Percentiles rank a stretch among this genome's conserved stretches.
These are phyloP conservation scores for Dorcus hopei DNA, from an alignment of 2,888 invertebrate species.

Conservation along the genomic window DNA sequence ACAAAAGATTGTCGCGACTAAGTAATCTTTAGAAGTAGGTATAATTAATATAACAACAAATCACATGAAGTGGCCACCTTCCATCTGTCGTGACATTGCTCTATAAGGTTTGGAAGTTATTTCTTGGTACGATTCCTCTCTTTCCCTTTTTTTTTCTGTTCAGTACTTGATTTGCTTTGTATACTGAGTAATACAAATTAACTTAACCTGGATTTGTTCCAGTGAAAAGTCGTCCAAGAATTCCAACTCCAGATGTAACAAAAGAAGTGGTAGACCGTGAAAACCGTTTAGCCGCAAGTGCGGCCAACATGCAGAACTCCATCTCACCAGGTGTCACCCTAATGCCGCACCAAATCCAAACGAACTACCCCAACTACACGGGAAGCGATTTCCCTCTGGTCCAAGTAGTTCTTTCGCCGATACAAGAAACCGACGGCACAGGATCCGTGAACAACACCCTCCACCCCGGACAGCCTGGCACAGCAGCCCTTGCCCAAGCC, in stretches of 20 bases:
- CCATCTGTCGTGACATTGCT: too few relatives aligned
- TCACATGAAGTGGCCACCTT: too few relatives aligned
- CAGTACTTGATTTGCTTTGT: too few relatives aligned
- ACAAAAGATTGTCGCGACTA: too few relatives aligned
- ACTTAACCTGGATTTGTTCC: slow-evolving; percentile 63
- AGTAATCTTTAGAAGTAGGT: too few relatives aligned
- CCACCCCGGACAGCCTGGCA: slow-evolving; percentile 68
- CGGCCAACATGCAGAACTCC: slow-evolving; percentile 42
- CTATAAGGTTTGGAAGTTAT: too few relatives aligned
- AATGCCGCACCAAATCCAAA: slow-evolving; percentile 61
- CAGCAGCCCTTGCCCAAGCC: slow-evolving; percentile 76
- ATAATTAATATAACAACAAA: too few relatives aligned
- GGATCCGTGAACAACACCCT: slow-evolving; percentile 69
- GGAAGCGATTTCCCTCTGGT: slow-evolving; percentile 67
- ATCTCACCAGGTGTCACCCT: slow-evolving; percentile 62
- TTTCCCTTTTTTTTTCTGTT: too few relatives aligned
- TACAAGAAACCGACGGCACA: slow-evolving; percentile 77
- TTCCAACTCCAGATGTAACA: slow-evolving; percentile 84
- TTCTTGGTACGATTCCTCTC: too few relatives aligned
- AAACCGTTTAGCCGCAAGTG: slow-evolving; percentile 54
- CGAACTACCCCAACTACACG: slow-evolving; percentile 43
- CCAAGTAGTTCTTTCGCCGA: slow-evolving; percentile 77
- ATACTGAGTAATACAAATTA: slow-evolving; percentile 55
- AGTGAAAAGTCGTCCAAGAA: slow-evolving; percentile 79
- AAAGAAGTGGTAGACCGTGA: slow-evolving; percentile 76